Base-by-base conservation (phyloP, 1,140 invertebrate genomes). In the Drosophila virilis region DNA sequence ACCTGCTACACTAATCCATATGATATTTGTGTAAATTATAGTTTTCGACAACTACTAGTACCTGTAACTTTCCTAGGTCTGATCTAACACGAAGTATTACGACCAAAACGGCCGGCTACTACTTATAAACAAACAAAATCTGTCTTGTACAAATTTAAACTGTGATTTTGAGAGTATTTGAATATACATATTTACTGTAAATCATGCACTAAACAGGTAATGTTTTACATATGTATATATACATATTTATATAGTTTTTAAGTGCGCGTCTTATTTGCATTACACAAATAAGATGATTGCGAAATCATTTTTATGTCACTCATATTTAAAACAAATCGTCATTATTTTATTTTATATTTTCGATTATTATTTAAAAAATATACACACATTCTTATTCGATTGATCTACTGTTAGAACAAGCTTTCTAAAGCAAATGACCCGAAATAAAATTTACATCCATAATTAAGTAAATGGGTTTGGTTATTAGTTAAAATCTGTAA, bases 131-230 rank as follows among this genome's bases (percentile, higher is more conserved):
- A 64, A 69, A 42, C 51, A 33, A 75, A 64, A 58, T 58, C 32
- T 65, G 54, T 72, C 40, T 59, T 65, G 61, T 59, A 59, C 33
- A 72, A 74, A 42, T 61, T 55, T 43, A 8, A 74, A 70, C 72
- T 74, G 72, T 74, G 72, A 74, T 74, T 70, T 74, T 54, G 52
- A 76, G 35, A 65, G 61, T 46, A 76, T 72, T 46, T 71, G 35
- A 74, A 73, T 32, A 70, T 38, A 52, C 33, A 60, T 17, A 35
- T 57, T 57, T 35, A 75, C 10, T 64, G 66, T 75, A 72, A 71
- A 54, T 71, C 43, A 59, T 62, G 46, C 45, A 40, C 57, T 62
- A 74, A 69, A 74, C 72, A 74, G 72, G 72, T 74, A 74, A 74
- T 7, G 65, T 74, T 61, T 50, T 68, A 60, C 8, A 68, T 28